Conservation (phyloP, 2,888 invertebrate species). For the Barypeithes pellucidus region DNA sequence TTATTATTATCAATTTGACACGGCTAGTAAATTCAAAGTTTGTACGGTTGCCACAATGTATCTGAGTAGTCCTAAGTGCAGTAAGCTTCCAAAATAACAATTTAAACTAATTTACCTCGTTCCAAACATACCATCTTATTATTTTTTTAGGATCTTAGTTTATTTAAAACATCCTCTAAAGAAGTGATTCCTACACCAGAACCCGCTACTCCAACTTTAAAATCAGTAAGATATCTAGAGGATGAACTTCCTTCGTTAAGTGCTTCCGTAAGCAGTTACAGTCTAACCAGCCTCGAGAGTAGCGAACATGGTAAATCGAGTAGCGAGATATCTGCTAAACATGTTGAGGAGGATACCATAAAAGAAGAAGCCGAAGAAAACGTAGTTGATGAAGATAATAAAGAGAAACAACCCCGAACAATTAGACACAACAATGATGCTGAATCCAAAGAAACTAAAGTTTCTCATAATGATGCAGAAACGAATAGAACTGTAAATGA, state of each 20-base stretch:
- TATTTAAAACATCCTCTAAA: conserved; percentile 54
- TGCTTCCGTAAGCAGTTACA: conserved; percentile 37
- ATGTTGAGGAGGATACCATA: conserved; percentile 24
- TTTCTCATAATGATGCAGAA: not conserved
- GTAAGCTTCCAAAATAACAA: no score
- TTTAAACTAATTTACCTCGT: no score
- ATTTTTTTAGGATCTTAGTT: conserved; percentile 51
- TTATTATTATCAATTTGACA: no score
- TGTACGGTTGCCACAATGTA: no score
- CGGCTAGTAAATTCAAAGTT: no score
- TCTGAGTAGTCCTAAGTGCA: no score
- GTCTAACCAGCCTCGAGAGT: conserved; percentile 29
- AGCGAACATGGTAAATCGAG: conserved; percentile 24
- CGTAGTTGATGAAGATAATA: not conserved
- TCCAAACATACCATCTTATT: no score
- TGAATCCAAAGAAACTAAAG: not conserved
- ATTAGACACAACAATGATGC: not conserved
- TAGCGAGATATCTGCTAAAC: conserved; percentile 4
- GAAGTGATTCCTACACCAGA: conserved; percentile 51
- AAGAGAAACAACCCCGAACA: not conserved
- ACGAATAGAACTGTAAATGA: not conserved
- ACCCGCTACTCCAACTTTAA: conserved; percentile 51
- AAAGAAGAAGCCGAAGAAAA: conserved; percentile 24
- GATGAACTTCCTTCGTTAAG: conserved; percentile 44
- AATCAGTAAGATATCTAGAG: conserved; percentile 54